These are phyloP conservation scores for Drosophila willistoni DNA, from an alignment of 1,140 invertebrate genomes.

Conservation along the genomic window DNA sequence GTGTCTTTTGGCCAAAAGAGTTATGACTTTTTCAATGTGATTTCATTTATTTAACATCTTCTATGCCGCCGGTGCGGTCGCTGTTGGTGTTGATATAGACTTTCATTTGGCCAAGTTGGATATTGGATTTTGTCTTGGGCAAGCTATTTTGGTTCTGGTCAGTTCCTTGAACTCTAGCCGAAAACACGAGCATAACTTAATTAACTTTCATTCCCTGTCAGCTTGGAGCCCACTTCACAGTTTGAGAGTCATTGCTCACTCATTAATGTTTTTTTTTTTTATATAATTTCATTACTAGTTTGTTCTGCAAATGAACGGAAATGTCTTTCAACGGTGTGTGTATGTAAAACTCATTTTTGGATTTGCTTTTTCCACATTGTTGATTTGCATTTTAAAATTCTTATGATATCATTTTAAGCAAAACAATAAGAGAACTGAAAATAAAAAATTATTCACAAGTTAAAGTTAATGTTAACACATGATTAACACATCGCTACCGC, in stretches of 20 bases:
- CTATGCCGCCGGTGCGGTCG: conserved; percentile 22
- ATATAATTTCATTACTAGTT: background rate
- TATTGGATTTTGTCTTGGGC: too few relatives aligned
- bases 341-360: conserved; percentile 4
- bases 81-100: conserved; percentile 77
- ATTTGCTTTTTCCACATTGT: background rate
- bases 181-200: conserved; percentile 58
- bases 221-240: conserved; percentile 34
- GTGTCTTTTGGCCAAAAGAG: conserved; percentile 57
- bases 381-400: conserved; percentile 40
- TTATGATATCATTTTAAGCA: conserved; percentile 51
- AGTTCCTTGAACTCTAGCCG: conserved; percentile 69
- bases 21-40: conserved; percentile 78
- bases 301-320: conserved; percentile 28
- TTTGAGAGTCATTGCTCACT: conserved; percentile 46
- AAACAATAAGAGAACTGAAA: background rate
- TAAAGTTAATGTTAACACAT: conserved; percentile 5
- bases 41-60: conserved; percentile 70
- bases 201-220: conserved; percentile 67
- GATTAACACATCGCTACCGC: conserved; percentile 6
- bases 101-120: conserved; percentile 59
- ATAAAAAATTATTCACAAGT: background rate
- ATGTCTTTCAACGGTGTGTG: conserved; percentile 18
- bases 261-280: background rate
- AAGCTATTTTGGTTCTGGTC: conserved; percentile 46